These are phyloP conservation scores for Pelodytes ibericus DNA, from an alignment of 2,797 vertebrate genomes.

Conservation along the genomic window DNA sequence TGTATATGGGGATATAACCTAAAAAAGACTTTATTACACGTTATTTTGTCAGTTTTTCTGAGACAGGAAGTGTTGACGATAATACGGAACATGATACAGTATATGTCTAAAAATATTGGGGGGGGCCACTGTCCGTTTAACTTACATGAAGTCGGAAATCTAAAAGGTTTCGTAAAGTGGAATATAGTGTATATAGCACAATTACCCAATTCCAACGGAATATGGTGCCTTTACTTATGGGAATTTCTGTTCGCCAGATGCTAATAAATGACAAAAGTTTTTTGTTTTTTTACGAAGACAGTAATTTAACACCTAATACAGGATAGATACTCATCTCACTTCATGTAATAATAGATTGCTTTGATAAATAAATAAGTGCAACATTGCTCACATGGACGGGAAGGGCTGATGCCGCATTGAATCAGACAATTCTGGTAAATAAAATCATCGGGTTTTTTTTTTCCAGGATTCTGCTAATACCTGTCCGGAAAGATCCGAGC, in stretches of 20 bases:
- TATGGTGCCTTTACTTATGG: not conserved
- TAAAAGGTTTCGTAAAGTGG: too few relatives aligned
- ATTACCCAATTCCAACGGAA: too few relatives aligned
- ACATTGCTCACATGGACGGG: not conserved
- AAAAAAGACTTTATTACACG: too few relatives aligned
- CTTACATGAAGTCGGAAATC: too few relatives aligned
- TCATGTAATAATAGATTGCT: slow-evolving; percentile 1
- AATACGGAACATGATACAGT: too few relatives aligned
- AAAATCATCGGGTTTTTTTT: slow-evolving; percentile 6
- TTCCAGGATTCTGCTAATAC: slow-evolving; percentile 47
- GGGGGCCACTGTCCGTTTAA: too few relatives aligned
- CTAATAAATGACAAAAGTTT: not conserved
- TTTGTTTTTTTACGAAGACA: too few relatives aligned
- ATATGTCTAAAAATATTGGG: too few relatives aligned
- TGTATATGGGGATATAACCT: too few relatives aligned
- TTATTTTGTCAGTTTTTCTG: too few relatives aligned
- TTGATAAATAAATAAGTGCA: not conserved
- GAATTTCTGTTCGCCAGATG: not conserved
- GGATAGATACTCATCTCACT: not conserved
- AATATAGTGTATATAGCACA: too few relatives aligned
- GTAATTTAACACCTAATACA: slow-evolving; percentile 34
- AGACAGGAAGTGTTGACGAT: too few relatives aligned
- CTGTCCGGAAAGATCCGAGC: slow-evolving; percentile 9
- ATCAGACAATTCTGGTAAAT: slow-evolving; percentile 50
- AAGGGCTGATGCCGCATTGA: slow-evolving; percentile 39